A percentile compares a stretch with the other conserved stretches of the same genome.
Conservation (phyloP, 2,113 vertebrate genomes). For the Nyctereutes procyonoides region DNA sequence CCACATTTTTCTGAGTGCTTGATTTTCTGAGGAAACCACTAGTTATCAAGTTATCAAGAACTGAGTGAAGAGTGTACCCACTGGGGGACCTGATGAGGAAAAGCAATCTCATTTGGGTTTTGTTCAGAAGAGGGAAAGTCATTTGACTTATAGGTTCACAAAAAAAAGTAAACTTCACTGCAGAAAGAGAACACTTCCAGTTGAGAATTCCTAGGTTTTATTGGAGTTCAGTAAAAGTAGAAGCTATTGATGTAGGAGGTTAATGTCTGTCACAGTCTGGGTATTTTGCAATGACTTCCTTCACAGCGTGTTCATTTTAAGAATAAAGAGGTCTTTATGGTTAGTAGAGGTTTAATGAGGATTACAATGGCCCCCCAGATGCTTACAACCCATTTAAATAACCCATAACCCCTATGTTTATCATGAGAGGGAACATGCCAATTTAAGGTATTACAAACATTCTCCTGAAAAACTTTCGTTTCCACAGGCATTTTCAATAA, state of each 20-base stretch:
- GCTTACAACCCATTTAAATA: conserved; percentile 71
- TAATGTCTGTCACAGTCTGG: conserved; percentile 76
- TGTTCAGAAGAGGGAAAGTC: background rate
- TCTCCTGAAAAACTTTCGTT: conserved; percentile 57
- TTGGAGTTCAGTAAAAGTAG: conserved; percentile 55
- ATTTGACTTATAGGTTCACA: conserved; percentile 25
- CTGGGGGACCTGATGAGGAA: background rate
- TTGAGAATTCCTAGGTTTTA: conserved; percentile 64
- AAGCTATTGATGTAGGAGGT: conserved; percentile 69
- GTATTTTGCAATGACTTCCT: conserved; percentile 69
- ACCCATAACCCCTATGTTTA: conserved; percentile 72
- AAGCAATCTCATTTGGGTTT: background rate
- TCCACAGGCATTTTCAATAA: conserved; percentile 16
- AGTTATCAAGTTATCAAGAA: background rate
- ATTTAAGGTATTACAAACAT: conserved; percentile 51
- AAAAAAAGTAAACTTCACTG: conserved; percentile 35
- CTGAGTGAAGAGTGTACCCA: background rate
- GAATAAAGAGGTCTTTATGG: conserved; percentile 75
- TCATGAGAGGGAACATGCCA: conserved; percentile 20
- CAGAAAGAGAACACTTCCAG: background rate
- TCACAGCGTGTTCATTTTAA: conserved; percentile 75
- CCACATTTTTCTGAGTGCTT: background rate
- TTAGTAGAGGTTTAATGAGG: conserved; percentile 79
- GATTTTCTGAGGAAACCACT: background rate
- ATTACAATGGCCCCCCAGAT: conserved; percentile 63